These are phyloP conservation scores for Diabrotica virgifera DNA, from an alignment of 1,140 invertebrate genomes.

Conservation along the genomic window DNA sequence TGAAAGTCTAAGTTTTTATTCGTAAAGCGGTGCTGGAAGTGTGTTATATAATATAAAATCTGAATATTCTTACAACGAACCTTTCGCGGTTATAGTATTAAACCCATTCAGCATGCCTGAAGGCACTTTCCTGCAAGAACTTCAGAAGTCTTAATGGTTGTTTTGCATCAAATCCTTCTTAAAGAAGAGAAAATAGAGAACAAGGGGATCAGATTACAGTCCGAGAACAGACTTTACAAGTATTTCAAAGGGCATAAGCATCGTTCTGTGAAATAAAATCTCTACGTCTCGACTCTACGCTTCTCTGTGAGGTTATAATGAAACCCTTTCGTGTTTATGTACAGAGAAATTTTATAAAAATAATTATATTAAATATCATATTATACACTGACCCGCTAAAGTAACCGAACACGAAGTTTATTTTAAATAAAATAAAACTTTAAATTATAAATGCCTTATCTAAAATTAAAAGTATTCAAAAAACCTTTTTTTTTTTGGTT, in stretches of 20 bases:
- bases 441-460: too few relatives aligned
- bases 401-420: too few relatives aligned
- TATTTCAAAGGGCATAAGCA: not conserved
- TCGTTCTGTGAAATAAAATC: slow-evolving; percentile 2
- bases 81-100: not conserved
- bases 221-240: not conserved
- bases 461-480: too few relatives aligned
- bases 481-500: too few relatives aligned
- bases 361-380: too few relatives aligned
- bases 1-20: too few relatives aligned
- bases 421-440: too few relatives aligned
- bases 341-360: too few relatives aligned
- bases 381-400: too few relatives aligned
- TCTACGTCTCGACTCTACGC: not conserved
- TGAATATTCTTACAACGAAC: not conserved
- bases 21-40: not conserved
- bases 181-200: slow-evolving; percentile 3
- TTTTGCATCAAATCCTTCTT: slow-evolving; percentile 1
- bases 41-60: not conserved
- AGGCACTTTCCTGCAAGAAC: slow-evolving; percentile 1
- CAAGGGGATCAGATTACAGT: slow-evolving; percentile 1
- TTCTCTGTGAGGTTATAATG: not conserved
- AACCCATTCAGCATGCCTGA: not conserved
- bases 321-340: not conserved
- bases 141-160: slow-evolving; percentile 2